Conservation (phyloP, 2,113 vertebrate species). For the Synodontis membranacea region DNA sequence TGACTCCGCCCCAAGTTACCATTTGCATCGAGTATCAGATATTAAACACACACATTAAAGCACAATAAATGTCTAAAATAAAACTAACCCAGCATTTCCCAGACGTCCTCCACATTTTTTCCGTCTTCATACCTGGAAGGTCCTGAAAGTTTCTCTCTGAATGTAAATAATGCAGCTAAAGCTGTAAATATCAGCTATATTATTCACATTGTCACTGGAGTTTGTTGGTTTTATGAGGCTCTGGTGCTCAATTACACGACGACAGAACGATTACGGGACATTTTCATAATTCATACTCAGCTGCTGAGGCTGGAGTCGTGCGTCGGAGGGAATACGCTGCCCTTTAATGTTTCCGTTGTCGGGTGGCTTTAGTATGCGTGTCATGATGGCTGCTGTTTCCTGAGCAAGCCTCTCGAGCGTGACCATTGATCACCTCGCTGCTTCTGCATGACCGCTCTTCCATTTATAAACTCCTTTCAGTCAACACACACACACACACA, state of each 20-base stretch:
- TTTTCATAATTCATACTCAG: constrained; percentile 24
- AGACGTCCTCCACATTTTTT: background rate
- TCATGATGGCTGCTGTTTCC: constrained; percentile 36
- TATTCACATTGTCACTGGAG: constrained; percentile 11
- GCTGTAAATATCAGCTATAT: constrained; percentile 9
- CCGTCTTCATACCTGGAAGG: background rate
- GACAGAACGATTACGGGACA: constrained; percentile 17
- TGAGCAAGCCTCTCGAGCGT: constrained; percentile 26
- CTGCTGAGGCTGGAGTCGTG: background rate
- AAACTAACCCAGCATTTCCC: background rate
- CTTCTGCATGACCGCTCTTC: constrained; percentile 49
- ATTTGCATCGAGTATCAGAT: background rate
- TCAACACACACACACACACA: background rate
- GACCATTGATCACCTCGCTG: constrained; percentile 57
- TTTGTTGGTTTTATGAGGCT: constrained; percentile 14
- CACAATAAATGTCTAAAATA: background rate
- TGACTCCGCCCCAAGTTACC: background rate
- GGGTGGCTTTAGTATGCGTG: constrained; percentile 37
- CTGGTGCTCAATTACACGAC: constrained; percentile 11
- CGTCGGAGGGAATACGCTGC: constrained; percentile 21
- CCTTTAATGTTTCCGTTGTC: constrained; percentile 30
- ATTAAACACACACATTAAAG: background rate
- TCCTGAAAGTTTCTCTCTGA: background rate
- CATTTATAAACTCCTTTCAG: constrained; percentile 48
- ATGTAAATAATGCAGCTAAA: constrained; percentile 11